These are phyloP conservation scores for Eidolon dupreanum DNA, from an alignment of 2,797 vertebrate species.

Conservation along the genomic window DNA sequence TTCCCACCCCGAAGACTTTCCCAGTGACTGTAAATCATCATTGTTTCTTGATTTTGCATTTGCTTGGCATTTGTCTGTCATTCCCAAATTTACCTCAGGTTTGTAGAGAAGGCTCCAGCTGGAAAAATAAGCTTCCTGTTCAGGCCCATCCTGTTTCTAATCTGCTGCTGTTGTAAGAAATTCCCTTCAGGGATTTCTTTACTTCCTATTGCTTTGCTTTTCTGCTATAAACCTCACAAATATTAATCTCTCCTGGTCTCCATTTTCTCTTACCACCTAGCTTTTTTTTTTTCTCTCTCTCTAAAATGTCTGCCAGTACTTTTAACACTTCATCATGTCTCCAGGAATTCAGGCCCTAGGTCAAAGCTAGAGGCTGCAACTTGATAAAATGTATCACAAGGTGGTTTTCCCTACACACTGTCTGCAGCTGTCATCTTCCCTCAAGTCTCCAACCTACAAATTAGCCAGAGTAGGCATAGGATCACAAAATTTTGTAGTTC, in stretches of 20 bases:
- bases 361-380: conserved; percentile 82
- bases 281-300: conserved; percentile 70
- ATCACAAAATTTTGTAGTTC: conserved; percentile 69
- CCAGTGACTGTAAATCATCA: conserved; percentile 65
- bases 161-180: conserved; percentile 82
- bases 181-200: conserved; percentile 74
- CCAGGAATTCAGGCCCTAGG: conserved; percentile 82
- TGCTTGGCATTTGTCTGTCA: conserved; percentile 78
- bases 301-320: conserved; percentile 85
- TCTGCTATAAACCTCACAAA: conserved; percentile 84
- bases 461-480: conserved; percentile 67
- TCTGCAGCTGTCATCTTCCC: conserved; percentile 84
- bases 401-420: conserved; percentile 79
- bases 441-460: conserved; percentile 75
- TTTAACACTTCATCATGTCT: conserved; percentile 89
- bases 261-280: conserved; percentile 83
- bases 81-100: conserved; percentile 73
- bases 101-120: conserved; percentile 81
- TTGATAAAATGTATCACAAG: conserved; percentile 84
- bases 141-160: conserved; percentile 84
- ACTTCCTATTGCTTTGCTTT: conserved; percentile 87
- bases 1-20: not conserved
- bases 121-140: conserved; percentile 85
- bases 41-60: conserved; percentile 71
- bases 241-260: conserved; percentile 85